These are phyloP conservation scores for Poecile atricapillus DNA, from an alignment of 2,113 vertebrate species.

Conservation along the genomic window DNA sequence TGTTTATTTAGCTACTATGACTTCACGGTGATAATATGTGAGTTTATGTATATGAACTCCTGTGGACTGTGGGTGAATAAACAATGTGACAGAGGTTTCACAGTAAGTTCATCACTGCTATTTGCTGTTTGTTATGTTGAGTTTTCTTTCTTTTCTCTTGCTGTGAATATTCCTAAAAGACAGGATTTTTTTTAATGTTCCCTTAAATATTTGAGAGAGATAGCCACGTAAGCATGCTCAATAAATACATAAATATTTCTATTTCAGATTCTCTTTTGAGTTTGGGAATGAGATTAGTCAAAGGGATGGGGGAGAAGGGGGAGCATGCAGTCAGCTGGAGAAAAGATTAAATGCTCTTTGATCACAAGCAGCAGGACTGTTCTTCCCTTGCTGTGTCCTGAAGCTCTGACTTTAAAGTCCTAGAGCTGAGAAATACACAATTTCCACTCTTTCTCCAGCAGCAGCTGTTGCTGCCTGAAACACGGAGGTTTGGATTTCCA, in stretches of 20 bases:
- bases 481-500: neutral
- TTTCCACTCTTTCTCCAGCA: neutral
- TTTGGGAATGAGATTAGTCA: constrained; percentile 41
- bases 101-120: neutral
- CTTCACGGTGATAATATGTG: neutral
- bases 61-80: neutral
- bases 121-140: neutral
- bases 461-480: neutral
- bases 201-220: neutral
- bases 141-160: neutral
- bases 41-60: neutral
- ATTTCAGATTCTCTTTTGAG: constrained; percentile 24
- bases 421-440: neutral
- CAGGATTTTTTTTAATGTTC: neutral
- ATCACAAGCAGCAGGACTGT: constrained; percentile 23
- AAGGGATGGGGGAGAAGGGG: neutral
- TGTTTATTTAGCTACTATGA: neutral
- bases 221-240: neutral
- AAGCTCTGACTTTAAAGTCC: neutral
- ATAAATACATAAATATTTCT: constrained; percentile 29
- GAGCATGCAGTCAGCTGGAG: constrained; percentile 4
- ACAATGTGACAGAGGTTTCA: neutral
- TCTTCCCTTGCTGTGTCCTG: neutral
- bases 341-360: constrained; percentile 44
- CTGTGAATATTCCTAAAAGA: neutral